Evolutionary conservation across 2,888 invertebrate species (phyloP), one percentile per base, ranked within the genome.

Genomic region (Xanthostigma xanthostigma): DNA sequence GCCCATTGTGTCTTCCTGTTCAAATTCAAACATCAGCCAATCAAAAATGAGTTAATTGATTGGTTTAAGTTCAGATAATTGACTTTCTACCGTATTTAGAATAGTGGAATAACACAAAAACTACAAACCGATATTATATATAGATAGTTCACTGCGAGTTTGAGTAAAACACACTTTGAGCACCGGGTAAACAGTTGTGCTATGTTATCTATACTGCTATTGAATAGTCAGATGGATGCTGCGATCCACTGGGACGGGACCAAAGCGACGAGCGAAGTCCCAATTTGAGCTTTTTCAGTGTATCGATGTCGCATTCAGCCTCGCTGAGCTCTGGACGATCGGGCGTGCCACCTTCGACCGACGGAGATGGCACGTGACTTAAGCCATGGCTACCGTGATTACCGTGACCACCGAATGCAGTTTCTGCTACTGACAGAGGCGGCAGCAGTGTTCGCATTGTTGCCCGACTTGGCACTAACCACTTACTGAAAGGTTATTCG

Each of bases 261-360:
- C 82, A 83, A 33, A 83, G 68, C 50, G 81, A 78, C 50, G 81
- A 81, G 52, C 80, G 70, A 60, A 81, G 69, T 36, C 82, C 81
- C 55, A 82, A 67, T 64, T 82, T 82, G 53, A 82, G 67, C 62
- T 82, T 83, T 65, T 82, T 82, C 57, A 83, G 65, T 50, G 81
- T 80, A 61, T 83, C 82, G 64, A 81, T 79, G 71, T 82, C 82
- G 65, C 80, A 80, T 62, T 82, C 81, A 48, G 79, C 79, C 61
- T 81, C 81, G 58, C 78, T 77, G 56, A 81, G 66, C 63, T 81
- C 81, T 48, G 75, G 74, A 57, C 75, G 71, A 47, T 73, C 73
- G 42, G 53, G 55, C 14, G 67, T 63, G 12, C 67, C 69, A 50
- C 62, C 62, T 51, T 65, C 62, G 45, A 67, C 65, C 44, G 56